phyloP scores from a whole-genome alignment of 1,140 invertebrate genomes.

The Apis florea region DNA sequence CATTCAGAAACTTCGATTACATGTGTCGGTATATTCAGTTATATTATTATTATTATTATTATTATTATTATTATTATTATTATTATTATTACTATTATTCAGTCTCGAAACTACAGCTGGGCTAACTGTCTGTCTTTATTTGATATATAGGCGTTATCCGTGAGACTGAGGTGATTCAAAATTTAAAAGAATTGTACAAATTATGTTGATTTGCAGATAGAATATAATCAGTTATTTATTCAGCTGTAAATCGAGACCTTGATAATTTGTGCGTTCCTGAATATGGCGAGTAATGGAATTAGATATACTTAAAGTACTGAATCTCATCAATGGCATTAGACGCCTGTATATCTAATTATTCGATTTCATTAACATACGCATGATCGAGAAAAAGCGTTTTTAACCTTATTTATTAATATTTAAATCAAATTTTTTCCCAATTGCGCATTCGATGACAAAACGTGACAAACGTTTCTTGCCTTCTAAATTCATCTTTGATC shows the following conservation, averaged over 20 bases:
- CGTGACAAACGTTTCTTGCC: slow-evolving; percentile 55
- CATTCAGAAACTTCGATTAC: slow-evolving; percentile 63
- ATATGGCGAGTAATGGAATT: slow-evolving; percentile 65
- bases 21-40: neutral
- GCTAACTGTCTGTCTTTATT: neutral
- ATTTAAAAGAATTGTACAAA: neutral
- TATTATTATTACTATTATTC: too few relatives aligned
- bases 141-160: too few relatives aligned
- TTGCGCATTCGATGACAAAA: slow-evolving; percentile 48
- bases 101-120: too few relatives aligned
- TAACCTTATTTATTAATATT: neutral
- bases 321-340: slow-evolving; percentile 57
- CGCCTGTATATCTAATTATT: slow-evolving; percentile 45
- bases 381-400: slow-evolving; percentile 15
- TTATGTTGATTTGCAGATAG: neutral
- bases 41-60: too few relatives aligned
- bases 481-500: slow-evolving; percentile 37
- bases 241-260: slow-evolving; percentile 21
- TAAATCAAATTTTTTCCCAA: neutral
- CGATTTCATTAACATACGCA: slow-evolving; percentile 40
- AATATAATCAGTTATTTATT: slow-evolving; percentile 1
- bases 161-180: neutral
- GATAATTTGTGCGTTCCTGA: slow-evolving; percentile 59
- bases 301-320: slow-evolving; percentile 55
- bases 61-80: too few relatives aligned